Conservation (phyloP, 2,113 vertebrate species). For the Lycaon pictus region DNA sequence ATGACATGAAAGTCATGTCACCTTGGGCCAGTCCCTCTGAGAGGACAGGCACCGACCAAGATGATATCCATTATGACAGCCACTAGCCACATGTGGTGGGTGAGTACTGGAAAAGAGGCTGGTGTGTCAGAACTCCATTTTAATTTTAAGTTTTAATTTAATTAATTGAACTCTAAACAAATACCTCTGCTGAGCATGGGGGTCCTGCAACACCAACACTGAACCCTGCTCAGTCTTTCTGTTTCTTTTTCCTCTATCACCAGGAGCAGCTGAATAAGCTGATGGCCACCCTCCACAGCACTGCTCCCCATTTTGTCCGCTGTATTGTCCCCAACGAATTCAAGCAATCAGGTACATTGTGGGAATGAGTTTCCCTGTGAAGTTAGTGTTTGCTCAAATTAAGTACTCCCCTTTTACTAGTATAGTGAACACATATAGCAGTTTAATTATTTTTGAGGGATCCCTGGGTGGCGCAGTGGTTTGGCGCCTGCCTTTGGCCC, state of each 20-base stretch:
- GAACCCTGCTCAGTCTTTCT: neutral
- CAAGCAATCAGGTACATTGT: conserved; percentile 65
- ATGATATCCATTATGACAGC: neutral
- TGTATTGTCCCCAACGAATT: conserved; percentile 76
- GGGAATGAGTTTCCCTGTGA: neutral
- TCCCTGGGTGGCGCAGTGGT: too few relatives aligned
- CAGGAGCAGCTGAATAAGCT: conserved; percentile 82
- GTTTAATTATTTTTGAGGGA: conserved; percentile 6
- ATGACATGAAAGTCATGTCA: neutral
- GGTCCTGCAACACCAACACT: neutral
- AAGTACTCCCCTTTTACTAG: neutral
- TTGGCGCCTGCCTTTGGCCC: too few relatives aligned
- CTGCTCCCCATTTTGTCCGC: conserved; percentile 71
- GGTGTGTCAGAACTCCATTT: neutral
- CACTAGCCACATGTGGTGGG: neutral
- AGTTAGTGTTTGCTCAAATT: neutral
- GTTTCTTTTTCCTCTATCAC: neutral
- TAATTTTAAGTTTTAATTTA: neutral
- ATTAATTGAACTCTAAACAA: neutral
- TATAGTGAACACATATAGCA: neutral
- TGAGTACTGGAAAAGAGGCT: neutral
- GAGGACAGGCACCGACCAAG: neutral
- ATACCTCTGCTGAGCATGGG: neutral
- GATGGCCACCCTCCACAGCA: conserved; percentile 72
- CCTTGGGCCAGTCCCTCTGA: neutral